phyloP scores from a whole-genome alignment of 2,888 invertebrate genomes.

The Gari tellinella region DNA sequence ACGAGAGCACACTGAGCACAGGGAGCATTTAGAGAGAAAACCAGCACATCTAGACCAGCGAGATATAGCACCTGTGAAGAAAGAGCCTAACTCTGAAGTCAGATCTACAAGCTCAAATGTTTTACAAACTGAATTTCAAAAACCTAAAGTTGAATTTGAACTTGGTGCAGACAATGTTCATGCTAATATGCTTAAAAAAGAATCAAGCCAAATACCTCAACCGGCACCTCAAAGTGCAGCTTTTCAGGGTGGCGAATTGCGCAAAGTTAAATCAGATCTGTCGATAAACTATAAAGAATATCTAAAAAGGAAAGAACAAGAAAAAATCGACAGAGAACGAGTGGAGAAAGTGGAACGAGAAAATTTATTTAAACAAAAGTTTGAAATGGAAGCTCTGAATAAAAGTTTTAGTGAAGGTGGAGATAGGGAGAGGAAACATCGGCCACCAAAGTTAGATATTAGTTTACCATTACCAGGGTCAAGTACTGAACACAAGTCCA shows the following conservation, averaged over 20 bases:
- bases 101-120: too few relatives aligned
- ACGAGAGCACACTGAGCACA: too few relatives aligned
- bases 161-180: not conserved
- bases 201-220: constrained; percentile 1
- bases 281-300: constrained; percentile 56
- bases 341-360: constrained; percentile 19
- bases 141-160: not conserved
- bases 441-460: constrained; percentile 57
- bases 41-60: constrained; percentile 1
- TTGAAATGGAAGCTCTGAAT: constrained; percentile 42
- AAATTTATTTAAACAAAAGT: constrained; percentile 15
- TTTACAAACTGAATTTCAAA: too few relatives aligned
- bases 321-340: constrained; percentile 32
- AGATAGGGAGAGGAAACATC: constrained; percentile 31
- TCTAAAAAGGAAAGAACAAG: constrained; percentile 52
- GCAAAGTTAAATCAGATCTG: constrained; percentile 35
- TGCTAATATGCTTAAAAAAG: not conserved
- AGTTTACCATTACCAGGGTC: constrained; percentile 29
- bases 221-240: constrained; percentile 5
- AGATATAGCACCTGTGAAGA: constrained; percentile 3
- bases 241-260: constrained; percentile 4
- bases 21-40: not conserved
- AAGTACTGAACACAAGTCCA: constrained; percentile 1
- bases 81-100: constrained; percentile 5
- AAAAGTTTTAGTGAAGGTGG: constrained; percentile 46